Evolutionary conservation across 2,888 invertebrate genomes (phyloP).

Genomic region (Arenicola marina): DNA sequence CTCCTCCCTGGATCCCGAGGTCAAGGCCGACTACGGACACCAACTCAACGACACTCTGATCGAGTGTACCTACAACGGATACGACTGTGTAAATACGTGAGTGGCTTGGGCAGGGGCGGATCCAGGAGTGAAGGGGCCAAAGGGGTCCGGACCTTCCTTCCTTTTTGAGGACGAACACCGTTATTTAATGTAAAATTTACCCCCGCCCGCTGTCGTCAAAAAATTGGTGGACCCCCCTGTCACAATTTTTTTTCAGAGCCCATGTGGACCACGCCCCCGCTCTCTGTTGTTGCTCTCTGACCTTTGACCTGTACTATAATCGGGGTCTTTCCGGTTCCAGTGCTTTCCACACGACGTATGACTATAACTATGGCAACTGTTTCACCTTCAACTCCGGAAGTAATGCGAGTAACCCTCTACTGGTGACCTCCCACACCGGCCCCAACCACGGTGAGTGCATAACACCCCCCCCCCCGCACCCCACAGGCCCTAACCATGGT

Average conservation of each 20-base stretch:
- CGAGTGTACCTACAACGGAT: neutral
- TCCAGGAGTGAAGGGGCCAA: no score
- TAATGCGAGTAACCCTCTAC: neutral
- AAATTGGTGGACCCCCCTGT: no score
- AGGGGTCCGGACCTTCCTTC: no score
- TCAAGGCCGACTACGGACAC: neutral
- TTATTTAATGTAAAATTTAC: no score
- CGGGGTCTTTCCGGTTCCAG: no score
- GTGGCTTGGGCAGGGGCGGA: no score
- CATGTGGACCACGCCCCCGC: no score
- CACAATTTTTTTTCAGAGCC: no score
- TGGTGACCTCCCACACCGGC: neutral
- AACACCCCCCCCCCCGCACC: neutral
- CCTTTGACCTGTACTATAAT: no score
- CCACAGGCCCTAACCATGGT: neutral
- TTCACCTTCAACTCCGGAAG: neutral
- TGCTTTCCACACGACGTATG: neutral
- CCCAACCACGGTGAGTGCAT: neutral
- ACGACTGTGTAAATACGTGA: neutral
- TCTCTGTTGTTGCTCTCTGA: no score
- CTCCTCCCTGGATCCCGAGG: neutral
- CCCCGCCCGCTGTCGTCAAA: no score
- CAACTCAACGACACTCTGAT: neutral
- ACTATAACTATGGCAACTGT: neutral
- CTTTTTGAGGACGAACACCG: no score